Evolutionary conservation across 2,797 vertebrate genomes (phyloP).

Genomic region (Ammospiza maritima): DNA sequence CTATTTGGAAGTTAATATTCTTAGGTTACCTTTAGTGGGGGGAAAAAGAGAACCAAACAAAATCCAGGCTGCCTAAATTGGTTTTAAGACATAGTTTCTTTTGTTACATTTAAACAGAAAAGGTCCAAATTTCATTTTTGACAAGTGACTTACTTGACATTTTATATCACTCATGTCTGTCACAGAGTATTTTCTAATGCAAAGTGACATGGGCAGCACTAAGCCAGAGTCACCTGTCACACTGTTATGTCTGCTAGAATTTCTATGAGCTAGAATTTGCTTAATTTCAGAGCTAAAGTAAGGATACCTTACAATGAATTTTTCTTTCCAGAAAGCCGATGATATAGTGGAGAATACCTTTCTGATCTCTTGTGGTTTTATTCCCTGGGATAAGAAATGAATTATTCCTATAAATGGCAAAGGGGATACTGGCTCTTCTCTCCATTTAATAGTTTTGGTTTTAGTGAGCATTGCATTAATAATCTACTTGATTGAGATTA

Average conservation of each 20-base stretch:
- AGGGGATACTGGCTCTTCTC: background rate
- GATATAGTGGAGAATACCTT: background rate
- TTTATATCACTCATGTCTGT: conserved; percentile 46
- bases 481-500: background rate
- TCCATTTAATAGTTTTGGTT: background rate
- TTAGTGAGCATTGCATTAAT: background rate
- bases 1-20: background rate
- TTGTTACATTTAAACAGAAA: conserved; percentile 15
- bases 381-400: background rate
- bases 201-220: conserved; percentile 37
- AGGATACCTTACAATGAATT: background rate
- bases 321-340: background rate
- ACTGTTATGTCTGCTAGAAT: background rate
- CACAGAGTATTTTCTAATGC: conserved; percentile 40
- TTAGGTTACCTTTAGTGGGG: background rate
- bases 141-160: conserved; percentile 51
- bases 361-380: background rate
- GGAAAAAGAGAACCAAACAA: background rate
- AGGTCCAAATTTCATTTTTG: background rate
- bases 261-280: conserved; percentile 25
- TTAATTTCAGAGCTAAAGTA: conserved; percentile 33
- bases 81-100: conserved; percentile 16
- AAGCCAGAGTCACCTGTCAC: conserved; percentile 41
- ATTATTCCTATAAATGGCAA: background rate
- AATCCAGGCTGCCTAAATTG: background rate